Percentiles rank a stretch among this genome's conserved stretches.
phyloP scores from a whole-genome alignment of 2,113 vertebrate species.

The Protobothrops mucrosquamatus region DNA sequence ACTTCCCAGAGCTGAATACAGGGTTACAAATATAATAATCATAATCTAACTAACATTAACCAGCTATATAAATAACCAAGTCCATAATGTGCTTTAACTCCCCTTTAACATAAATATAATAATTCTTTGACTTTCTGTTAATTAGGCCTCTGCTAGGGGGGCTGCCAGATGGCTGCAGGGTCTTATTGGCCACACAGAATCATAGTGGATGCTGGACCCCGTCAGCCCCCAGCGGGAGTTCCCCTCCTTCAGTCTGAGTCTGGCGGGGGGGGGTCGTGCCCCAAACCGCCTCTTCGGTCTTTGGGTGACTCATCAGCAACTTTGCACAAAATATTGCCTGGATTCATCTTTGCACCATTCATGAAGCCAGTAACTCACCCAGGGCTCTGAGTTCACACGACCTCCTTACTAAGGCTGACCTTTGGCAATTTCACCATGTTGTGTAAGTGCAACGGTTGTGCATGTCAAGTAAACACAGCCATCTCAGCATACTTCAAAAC shows the following conservation, averaged over 20 bases:
- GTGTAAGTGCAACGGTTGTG: neutral
- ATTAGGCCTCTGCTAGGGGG: neutral
- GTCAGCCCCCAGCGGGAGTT: rapidly evolving
- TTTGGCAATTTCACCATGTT: neutral
- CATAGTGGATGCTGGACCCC: neutral
- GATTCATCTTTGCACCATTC: neutral
- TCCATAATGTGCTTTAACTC: no score
- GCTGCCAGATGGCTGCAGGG: neutral
- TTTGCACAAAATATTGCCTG: neutral
- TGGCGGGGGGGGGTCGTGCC: rapidly evolving
- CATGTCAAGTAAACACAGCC: neutral
- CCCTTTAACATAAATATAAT: no score
- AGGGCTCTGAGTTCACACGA: neutral
- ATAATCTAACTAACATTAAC: no score
- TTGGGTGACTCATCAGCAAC: neutral
- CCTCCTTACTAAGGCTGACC: neutral
- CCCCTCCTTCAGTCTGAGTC: neutral
- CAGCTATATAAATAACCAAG: no score
- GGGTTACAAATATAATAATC: no score
- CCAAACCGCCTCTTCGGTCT: neutral
- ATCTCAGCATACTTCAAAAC: neutral
- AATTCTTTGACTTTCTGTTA: neutral
- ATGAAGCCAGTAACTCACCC: neutral
- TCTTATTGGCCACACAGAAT: neutral
- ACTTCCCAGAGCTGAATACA: no score